Evolutionary conservation across 2,797 vertebrate genomes (phyloP).

Genomic region (Anguilla anguilla): DNA sequence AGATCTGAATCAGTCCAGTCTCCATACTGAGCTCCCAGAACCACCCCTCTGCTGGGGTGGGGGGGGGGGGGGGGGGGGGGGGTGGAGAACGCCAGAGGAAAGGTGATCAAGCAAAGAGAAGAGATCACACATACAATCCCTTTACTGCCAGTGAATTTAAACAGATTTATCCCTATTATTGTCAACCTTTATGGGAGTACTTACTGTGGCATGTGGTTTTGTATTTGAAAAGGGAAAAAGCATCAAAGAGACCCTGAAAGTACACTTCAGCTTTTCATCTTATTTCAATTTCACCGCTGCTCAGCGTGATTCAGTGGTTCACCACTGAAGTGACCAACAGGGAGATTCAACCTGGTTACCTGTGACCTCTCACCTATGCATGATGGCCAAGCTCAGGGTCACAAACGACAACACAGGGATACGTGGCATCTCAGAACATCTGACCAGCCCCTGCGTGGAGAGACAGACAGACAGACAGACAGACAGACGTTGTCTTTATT

Average conservation of each 20-base stretch:
- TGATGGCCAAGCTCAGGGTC: slow-evolving; percentile 51
- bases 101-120: neutral
- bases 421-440: slow-evolving; percentile 38
- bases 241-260: neutral
- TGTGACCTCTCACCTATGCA: slow-evolving; percentile 57
- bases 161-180: neutral
- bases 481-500: neutral
- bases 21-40: slow-evolving; percentile 60
- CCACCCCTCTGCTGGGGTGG: slow-evolving; percentile 50
- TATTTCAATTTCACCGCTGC: neutral
- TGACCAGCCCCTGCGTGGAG: slow-evolving; percentile 30
- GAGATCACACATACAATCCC: neutral
- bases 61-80: no score
- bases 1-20: slow-evolving; percentile 76
- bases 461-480: neutral
- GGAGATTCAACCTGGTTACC: neutral
- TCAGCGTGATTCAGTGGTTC: neutral
- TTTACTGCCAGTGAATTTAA: neutral
- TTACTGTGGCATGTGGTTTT: neutral
- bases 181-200: neutral
- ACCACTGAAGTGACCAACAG: neutral
- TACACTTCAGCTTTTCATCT: neutral
- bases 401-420: slow-evolving; percentile 46
- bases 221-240: neutral
- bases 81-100: neutral